These are phyloP conservation scores for Stenichneumon culpator DNA, from an alignment of 2,888 invertebrate genomes.

Conservation along the genomic window DNA sequence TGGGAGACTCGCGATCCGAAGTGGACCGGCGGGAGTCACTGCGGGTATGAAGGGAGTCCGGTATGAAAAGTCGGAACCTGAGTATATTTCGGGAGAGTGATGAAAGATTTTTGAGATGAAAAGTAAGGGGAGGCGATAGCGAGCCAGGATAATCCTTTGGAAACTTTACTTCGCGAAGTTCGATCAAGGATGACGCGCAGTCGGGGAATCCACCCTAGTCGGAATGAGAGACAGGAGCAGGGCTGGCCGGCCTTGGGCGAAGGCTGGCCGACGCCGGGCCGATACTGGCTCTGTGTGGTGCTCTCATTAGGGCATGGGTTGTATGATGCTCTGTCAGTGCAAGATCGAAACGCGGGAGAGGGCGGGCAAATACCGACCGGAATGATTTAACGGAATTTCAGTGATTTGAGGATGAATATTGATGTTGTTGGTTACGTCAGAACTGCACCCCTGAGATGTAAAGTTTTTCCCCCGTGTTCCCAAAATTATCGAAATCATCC, in stretches of 20 bases:
- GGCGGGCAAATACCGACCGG: background rate
- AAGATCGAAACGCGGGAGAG: too few relatives aligned
- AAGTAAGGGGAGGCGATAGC: conserved; percentile 5
- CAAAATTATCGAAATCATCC: too few relatives aligned
- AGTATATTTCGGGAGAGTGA: background rate
- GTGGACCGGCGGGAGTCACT: background rate
- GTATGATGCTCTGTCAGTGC: too few relatives aligned
- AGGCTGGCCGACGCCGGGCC: too few relatives aligned
- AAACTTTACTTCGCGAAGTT: background rate
- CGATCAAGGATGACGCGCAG: background rate
- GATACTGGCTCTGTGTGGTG: too few relatives aligned
- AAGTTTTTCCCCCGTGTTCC: too few relatives aligned
- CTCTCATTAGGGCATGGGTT: too few relatives aligned
- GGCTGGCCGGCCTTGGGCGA: background rate
- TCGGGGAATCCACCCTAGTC: background rate
- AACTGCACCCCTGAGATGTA: too few relatives aligned
- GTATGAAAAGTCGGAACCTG: background rate
- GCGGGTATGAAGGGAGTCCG: background rate
- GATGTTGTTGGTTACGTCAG: too few relatives aligned
- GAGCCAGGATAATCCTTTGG: background rate
- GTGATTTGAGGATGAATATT: too few relatives aligned
- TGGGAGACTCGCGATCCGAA: background rate
- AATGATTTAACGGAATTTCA: background rate
- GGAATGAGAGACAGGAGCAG: too few relatives aligned
- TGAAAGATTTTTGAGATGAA: background rate